These are phyloP conservation scores for Archivesica marissinica DNA, from an alignment of 1,140 invertebrate genomes.

Conservation along the genomic window DNA sequence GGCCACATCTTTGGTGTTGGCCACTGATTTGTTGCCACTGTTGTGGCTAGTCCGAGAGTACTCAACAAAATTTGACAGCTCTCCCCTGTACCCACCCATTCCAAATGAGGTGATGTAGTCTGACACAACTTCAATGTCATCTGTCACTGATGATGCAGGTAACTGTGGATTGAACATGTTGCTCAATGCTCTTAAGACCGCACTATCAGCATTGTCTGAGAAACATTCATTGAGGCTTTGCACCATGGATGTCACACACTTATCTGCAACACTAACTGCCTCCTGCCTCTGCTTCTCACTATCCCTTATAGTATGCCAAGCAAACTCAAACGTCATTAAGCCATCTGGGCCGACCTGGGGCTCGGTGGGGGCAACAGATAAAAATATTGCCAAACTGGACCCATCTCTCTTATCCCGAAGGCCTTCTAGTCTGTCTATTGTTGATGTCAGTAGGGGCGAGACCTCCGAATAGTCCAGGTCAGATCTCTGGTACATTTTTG, in stretches of 20 bases:
- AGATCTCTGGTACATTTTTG: conserved; percentile 8
- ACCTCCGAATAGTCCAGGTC: background rate
- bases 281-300: background rate
- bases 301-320: conserved; percentile 15
- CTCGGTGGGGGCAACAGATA: conserved; percentile 15
- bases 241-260: conserved; percentile 8
- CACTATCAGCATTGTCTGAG: conserved; percentile 18
- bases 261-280: background rate
- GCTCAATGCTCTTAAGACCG: background rate
- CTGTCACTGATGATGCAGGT: background rate
- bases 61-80: background rate
- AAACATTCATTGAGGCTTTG: background rate
- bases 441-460: conserved; percentile 8
- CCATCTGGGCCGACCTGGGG: conserved; percentile 39
- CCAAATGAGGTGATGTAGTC: background rate
- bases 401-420: conserved; percentile 16
- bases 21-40: background rate
- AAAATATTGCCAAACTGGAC: conserved; percentile 3
- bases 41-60: background rate
- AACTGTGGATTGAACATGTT: conserved; percentile 31
- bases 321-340: conserved; percentile 19
- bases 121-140: background rate
- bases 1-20: conserved; percentile 22
- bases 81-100: background rate
- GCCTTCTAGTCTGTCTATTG: background rate